phyloP scores from a whole-genome alignment of 64 coral and sea anemone species.

The Dendrophyllia cribrosa region DNA sequence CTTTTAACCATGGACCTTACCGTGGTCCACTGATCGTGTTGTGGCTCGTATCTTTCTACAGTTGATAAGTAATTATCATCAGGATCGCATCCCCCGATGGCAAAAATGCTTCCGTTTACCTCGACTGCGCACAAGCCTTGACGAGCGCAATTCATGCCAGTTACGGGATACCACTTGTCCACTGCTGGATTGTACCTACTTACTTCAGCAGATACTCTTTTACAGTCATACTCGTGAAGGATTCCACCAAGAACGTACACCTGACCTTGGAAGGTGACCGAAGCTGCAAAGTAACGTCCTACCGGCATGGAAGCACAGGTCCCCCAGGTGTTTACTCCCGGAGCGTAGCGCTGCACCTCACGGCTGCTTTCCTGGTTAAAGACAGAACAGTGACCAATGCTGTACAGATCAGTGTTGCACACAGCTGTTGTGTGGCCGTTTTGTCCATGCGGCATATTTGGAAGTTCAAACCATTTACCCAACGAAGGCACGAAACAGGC shows the following conservation, averaged over 20 bases:
- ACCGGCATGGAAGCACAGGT: background rate
- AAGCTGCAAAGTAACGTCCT: background rate
- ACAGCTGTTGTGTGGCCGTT: conserved; percentile 15
- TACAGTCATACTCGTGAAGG: background rate
- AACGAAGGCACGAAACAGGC: conserved; percentile 13
- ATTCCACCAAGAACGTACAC: background rate
- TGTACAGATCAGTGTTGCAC: conserved; percentile 37
- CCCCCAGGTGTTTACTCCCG: background rate
- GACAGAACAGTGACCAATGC: background rate
- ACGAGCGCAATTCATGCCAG: background rate
- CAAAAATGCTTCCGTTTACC: background rate
- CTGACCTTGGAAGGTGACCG: background rate
- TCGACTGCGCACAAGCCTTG: conserved; percentile 8
- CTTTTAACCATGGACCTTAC: background rate
- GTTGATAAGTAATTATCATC: background rate
- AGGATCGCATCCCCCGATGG: background rate
- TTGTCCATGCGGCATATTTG: conserved; percentile 25
- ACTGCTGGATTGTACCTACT: conserved; percentile 1
- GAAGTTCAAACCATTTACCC: conserved; percentile 6
- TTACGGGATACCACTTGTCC: background rate
- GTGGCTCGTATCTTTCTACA: background rate
- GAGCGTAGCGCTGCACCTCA: background rate
- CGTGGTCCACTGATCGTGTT: background rate
- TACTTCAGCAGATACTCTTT: background rate
- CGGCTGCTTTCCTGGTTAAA: conserved; percentile 4